Evolutionary conservation across 2,888 invertebrate genomes (phyloP), one percentile per base, ranked within the genome.

Genomic region (Scaptomyza flava): DNA sequence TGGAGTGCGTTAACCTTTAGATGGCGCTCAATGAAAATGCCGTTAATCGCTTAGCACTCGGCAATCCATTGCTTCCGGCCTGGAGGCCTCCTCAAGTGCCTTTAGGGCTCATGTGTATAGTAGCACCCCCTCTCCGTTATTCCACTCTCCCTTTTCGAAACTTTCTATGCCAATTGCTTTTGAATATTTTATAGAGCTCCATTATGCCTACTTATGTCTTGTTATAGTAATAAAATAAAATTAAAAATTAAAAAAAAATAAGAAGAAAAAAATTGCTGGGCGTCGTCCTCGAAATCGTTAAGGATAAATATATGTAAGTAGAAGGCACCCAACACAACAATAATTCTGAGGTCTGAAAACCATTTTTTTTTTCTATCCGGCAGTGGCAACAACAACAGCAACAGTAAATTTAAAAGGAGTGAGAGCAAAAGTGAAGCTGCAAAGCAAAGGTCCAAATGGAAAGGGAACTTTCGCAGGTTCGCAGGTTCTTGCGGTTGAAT

Each of bases 201-300:
- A 89, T 89, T 89, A 89, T 85, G 89, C 81, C 90, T 89, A 90
- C 89, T 89, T 89, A 89, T 89, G 83, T 83, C 83, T 89, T 89
- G 90, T 89, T 88, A 89, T 87, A 88, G 89, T 87, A 89, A 89
- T 90, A 86, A 90, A 89, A 89, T 89, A 83, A 87, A 89, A 89
- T 83, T 87, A 87, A 72, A 83, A 79, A 33, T 1, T 17, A 17
- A 88, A 85, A 88, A 85, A 51, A 83, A 50, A 36, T 38, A 53
- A 1, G 7, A 14, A n/a, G 0, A 38, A 69, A 9, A 17, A 6
- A 9, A 9, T 66, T 51, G 58, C 42, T 30, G 46, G 53, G 23
- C 48, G 74, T 12, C 30, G 58, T 68, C 34, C 70, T 61, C 46
- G 54, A 77, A 79, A 67, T 70, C 73, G 87, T 86, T 83, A 80